Evolutionary conservation across 2,888 invertebrate genomes (phyloP), one percentile per base, ranked within the genome.

Genomic region (Automeris io): DNA sequence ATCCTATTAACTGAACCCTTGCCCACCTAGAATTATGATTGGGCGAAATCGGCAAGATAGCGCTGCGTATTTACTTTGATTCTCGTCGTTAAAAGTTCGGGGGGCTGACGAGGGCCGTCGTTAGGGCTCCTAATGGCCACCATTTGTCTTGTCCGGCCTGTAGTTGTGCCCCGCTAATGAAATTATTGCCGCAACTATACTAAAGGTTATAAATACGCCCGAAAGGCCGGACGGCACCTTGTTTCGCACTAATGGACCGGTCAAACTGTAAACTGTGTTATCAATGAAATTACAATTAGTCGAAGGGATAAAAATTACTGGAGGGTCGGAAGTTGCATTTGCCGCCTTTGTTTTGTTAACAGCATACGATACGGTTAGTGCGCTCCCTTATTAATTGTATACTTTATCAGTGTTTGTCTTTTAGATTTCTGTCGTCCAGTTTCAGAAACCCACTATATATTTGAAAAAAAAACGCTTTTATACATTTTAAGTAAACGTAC

Each of bases 131-230:
- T 87, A 87, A 87, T 87, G 87, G 87, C 81, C 52, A 73, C 82
- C 87, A 87, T 87, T 87, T 87, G 87, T 87, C 87, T 86, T 85
- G 85, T 86, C 86, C 85, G 81, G 82, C 80, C 77, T 74, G 70
- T 83, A 83, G 82, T 82, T 80, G 80, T 74, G 79, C 80, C 79
- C 71, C 74, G 70, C 85, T 87, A 87, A 87, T 87, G 87, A 87
- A 87, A 87, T 87, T 87, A 87, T 87, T 83, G 87, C 87, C 85
- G 75, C 82, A 85, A 85, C 85, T 86, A 85, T 75, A 85, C 73
- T 76, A 76, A 77, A 80, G 78, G 82, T 83, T 85, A 85, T 86
- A 85, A 86, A 86, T 86, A 83, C 80, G 71, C 65, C 72, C 70
- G 70, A 73, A 74, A 74, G 75, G 71, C 76, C 71, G 81, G 81